Percentiles rank a stretch among this genome's conserved stretches.
phyloP scores from a whole-genome alignment of 2,113 vertebrate species.

The Nyctibius bracteatus region DNA sequence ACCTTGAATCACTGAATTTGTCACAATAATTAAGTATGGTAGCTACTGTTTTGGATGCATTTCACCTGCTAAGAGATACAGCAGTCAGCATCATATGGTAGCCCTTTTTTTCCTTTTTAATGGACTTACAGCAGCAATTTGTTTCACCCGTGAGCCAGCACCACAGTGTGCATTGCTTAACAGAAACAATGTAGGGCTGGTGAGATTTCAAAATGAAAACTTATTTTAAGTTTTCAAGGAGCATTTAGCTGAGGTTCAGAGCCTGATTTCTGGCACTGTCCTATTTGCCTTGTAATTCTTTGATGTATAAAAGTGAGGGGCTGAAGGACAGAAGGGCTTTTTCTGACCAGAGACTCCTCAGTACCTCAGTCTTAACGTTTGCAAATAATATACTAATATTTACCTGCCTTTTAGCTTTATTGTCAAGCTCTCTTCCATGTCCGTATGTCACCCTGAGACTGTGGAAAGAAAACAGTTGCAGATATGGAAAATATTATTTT shows the following conservation, averaged over 20 bases:
- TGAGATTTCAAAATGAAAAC: background rate
- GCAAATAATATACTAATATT: background rate
- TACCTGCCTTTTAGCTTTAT: background rate
- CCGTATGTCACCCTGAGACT: background rate
- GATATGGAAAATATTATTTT: background rate
- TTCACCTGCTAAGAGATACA: slow-evolving; percentile 60
- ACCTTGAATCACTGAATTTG: slow-evolving; percentile 20
- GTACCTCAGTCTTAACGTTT: background rate
- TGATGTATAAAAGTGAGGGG: background rate
- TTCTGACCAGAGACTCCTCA: background rate
- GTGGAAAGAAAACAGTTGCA: background rate
- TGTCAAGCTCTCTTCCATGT: background rate
- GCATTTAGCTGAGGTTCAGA: background rate
- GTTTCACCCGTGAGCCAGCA: slow-evolving; percentile 33
- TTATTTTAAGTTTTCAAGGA: background rate
- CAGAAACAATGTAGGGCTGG: background rate
- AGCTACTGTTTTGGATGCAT: slow-evolving; percentile 24
- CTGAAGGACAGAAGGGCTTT: background rate
- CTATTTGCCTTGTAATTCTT: background rate
- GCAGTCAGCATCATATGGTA: slow-evolving; percentile 54
- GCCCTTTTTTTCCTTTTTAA: slow-evolving; percentile 1
- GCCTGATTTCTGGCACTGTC: background rate
- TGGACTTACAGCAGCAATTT: slow-evolving; percentile 54
- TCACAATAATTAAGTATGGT: slow-evolving; percentile 53
- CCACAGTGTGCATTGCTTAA: slow-evolving; percentile 2